These are phyloP conservation scores for Coreius guichenoti DNA, from an alignment of 2,797 vertebrate species.

Conservation along the genomic window DNA sequence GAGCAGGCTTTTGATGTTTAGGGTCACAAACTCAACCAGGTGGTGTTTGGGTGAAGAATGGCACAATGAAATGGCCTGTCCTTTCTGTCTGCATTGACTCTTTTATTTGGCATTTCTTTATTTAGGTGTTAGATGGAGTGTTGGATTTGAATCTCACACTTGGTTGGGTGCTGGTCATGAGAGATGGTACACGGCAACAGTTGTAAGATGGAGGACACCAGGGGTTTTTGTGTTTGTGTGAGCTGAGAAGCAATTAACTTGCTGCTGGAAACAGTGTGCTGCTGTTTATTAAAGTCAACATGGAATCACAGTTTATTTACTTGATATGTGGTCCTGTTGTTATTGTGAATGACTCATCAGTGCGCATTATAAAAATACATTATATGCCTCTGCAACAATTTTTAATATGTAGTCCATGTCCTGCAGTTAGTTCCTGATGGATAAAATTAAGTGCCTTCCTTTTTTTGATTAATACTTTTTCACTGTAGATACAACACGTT, in stretches of 20 bases:
- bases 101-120: slow-evolving; percentile 20
- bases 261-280: slow-evolving; percentile 3
- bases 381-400: background rate
- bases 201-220: slow-evolving; percentile 33
- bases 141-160: slow-evolving; percentile 48
- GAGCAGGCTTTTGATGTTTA: slow-evolving; percentile 3
- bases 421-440: background rate
- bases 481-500: background rate
- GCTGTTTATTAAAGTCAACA: slow-evolving; percentile 28
- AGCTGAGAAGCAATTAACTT: slow-evolving; percentile 28
- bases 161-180: slow-evolving; percentile 39
- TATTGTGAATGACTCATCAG: slow-evolving; percentile 15
- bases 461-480: background rate
- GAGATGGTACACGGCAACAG: slow-evolving; percentile 42
- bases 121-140: slow-evolving; percentile 41
- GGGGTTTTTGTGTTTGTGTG: slow-evolving; percentile 36
- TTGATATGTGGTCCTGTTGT: background rate
- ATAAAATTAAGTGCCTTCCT: background rate
- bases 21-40: slow-evolving; percentile 5
- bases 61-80: background rate
- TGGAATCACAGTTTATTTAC: slow-evolving; percentile 5
- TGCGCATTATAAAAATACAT: background rate
- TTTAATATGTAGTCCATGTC: background rate
- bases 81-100: background rate
- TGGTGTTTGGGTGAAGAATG: slow-evolving; percentile 18